Evolutionary conservation across 2,888 invertebrate species (phyloP).

Genomic region (Seira musarum): DNA sequence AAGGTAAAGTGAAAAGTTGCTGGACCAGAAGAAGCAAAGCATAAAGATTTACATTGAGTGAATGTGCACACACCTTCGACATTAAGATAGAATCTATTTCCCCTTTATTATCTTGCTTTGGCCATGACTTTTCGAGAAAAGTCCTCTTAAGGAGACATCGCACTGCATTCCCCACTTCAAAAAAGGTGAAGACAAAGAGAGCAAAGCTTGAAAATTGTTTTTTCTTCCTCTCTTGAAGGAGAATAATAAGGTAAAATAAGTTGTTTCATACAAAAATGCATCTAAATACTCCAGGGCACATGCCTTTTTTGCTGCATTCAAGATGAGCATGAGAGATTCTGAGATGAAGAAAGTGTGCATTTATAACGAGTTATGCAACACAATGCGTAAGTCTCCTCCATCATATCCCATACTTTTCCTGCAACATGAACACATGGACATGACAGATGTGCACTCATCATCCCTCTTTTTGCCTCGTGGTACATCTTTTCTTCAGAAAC

Average conservation of each 20-base stretch:
- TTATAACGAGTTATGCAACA: neutral
- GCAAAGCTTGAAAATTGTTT: constrained; percentile 25
- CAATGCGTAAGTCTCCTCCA: neutral
- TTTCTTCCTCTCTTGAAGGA: neutral
- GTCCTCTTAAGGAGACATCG: constrained; percentile 2
- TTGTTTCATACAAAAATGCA: neutral
- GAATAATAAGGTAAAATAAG: constrained; percentile 1
- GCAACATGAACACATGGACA: neutral
- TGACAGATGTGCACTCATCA: constrained; percentile 40
- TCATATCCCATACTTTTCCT: neutral
- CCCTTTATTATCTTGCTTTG: constrained; percentile 7
- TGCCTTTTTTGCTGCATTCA: constrained; percentile 11
- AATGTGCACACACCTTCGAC: constrained; percentile 9
- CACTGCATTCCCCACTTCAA: neutral
- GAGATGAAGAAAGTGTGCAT: neutral
- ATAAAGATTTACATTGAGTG: no score
- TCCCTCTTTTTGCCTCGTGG: constrained; percentile 15
- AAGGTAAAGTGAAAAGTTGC: no score
- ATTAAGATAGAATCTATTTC: constrained; percentile 15
- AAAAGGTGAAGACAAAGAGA: constrained; percentile 21
- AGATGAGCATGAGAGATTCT: neutral
- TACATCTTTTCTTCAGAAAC: constrained; percentile 2
- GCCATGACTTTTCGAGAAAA: neutral
- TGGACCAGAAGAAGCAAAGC: no score
- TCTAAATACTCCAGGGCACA: constrained; percentile 25